Evolutionary conservation across 1,140 invertebrate species (phyloP), one percentile per base, ranked within the genome.

Genomic region (Ditylenchus dipsaci): DNA sequence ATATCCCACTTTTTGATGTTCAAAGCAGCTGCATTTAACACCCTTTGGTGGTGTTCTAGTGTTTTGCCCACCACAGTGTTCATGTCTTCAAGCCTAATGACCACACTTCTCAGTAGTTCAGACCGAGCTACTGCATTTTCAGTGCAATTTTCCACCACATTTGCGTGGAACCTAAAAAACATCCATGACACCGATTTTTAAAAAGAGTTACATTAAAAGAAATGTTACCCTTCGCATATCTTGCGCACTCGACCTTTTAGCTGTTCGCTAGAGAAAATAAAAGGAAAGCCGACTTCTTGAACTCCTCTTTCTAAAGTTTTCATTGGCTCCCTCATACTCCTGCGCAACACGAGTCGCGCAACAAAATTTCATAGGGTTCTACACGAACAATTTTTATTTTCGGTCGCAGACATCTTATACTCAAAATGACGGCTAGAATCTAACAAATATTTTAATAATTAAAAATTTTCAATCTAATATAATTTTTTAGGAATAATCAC

Each of bases 201-300:
- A 45, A 13, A 45, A n/a, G 11, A 45, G 11, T 45, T 11, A 45
- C n/a, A 53, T 3, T 17, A 53, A 53, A 53, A 21, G 23, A 7
- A 45, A 45, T 26, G 8, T 26, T 21, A 53, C 49, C 49, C 49
- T 69, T 92, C 89, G 85, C 93, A 97, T 38, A 97, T 95, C 85
- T 97, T 97, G 85, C 94, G 94, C 33, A 97, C 94, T 69, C 92
- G 88, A 19, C 88, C 89, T 85, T 96, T 96, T 43, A 97, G 85
- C 82, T 97, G 93, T 83, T 97, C 94, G 66, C 95, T 95, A 92
- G 97, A 94, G 88, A 96, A 97, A 97, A 97, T 67, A 94, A 91
- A 65, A 97, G 93, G 85, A 97, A 97, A 0, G 95, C 93, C 17
- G 90, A 92, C 85, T 97, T 97, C 86, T 90, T 90, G 43, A 94